Evolutionary conservation across 2,888 invertebrate species (phyloP).

Genomic region (Athrips mouffetella): DNA sequence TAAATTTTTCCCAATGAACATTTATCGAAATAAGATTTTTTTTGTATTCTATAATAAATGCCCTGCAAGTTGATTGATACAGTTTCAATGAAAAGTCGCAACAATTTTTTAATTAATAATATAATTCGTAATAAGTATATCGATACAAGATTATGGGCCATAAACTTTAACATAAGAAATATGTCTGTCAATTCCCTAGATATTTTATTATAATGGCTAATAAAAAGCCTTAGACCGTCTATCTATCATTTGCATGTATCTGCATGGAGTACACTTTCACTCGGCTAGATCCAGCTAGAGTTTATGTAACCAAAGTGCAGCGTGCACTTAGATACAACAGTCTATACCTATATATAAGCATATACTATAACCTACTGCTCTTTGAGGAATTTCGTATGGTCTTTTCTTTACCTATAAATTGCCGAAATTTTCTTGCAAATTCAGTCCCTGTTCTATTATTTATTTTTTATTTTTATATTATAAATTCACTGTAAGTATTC

Average conservation of each 20-base stretch:
- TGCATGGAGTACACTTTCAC: constrained; percentile 21
- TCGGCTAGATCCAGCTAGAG: constrained; percentile 14
- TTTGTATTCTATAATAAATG: too few species aligned
- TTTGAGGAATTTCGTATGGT: too few species aligned
- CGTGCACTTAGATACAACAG: constrained; percentile 1
- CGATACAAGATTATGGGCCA: neutral
- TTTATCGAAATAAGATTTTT: too few species aligned
- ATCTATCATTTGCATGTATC: constrained; percentile 15
- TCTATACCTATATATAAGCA: neutral
- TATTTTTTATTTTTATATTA: too few species aligned
- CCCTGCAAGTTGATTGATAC: too few species aligned
- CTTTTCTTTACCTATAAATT: too few species aligned
- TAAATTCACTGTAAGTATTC: too few species aligned
- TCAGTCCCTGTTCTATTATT: too few species aligned
- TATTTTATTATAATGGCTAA: constrained; percentile 10
- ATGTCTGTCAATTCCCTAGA: neutral
- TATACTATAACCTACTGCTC: neutral
- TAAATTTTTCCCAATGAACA: too few species aligned
- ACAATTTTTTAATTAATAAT: neutral
- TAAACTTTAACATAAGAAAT: neutral
- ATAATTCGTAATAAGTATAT: neutral
- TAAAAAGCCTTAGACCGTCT: neutral
- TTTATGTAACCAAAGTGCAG: constrained; percentile 18
- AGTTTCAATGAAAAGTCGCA: neutral
- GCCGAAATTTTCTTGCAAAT: too few species aligned